Base-by-base conservation (phyloP, 1,140 invertebrate species). In the Eumeta japonica region DNA sequence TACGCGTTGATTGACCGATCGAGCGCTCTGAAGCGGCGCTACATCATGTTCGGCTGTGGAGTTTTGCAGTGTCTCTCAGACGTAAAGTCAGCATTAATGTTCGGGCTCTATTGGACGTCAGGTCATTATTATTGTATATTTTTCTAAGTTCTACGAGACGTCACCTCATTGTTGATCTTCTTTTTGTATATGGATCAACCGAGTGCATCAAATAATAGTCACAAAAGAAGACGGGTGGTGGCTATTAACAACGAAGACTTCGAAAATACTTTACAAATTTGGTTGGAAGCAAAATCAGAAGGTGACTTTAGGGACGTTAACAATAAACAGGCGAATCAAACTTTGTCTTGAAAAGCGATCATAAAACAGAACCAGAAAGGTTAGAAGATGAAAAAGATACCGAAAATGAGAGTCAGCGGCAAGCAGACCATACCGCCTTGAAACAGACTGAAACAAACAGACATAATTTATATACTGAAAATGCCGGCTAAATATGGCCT, bases 401-500 rank as follows among this genome's bases (percentile, higher is more conserved):
- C 32, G 37, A 39, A 39, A 44, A 39, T 35, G 16, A 46, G 33
- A 39, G 35, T 30, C 35, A 32, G 37, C 16, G 39, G 18, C 35
- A 38, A 46, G 32, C 39, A 37, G 27, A 43, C 40, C 46, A 36
- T 39, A 33, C 19, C 46, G 42, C 45, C 47, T 51, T 40, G 20
- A 38, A 10, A 34, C 30, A 10, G 24, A 41, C 10, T 35, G 43
- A 16, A 42, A 43, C 17, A n/a, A n/a, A n/a, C n/a, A n/a, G 14
- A 39, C 38, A 29, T 46, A 13, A 41, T 39, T 27, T 45, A 46
- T 16, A 41, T 46, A 35, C 40, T 46, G 17, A 52, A 57, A 29
- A 78, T 78, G 52, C 75, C 76, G 1, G 54, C 50, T 27, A 76
- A 74, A 45, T 79, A 75, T 50, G 68, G 64, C 1, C 50, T 76